Evolutionary conservation across 2,888 invertebrate genomes (phyloP), one percentile per base, ranked within the genome.

Genomic region (Synergus gifuensis): DNA sequence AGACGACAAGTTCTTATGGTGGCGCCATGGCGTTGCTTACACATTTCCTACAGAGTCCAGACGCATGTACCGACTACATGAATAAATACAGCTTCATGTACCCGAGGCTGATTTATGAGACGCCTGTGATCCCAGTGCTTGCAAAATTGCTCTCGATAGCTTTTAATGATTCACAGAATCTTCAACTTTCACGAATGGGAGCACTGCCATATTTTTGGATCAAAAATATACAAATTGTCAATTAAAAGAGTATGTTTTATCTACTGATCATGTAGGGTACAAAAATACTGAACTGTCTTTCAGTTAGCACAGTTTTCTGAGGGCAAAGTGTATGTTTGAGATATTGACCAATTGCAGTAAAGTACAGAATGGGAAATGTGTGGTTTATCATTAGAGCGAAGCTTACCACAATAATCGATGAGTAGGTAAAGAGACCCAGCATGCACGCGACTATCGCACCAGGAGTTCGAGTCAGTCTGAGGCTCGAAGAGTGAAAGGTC

Each of bases 401-500:
- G 85, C 92, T 92, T 92, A 92, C 92, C 91, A 82, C 90, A 91
- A 83, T 89, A 90, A 84, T 88, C 89, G 77, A 90, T 87, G 80
- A 92, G 89, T 80, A 92, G 88, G 86, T 90, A 90, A 82, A 92
- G 90, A 82, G 89, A 90, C 81, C 92, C 92, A 77, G 91, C 91
- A 83, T 91, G 91, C 80, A 92, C 89, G 78, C 89, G 88, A 80
- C 89, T 88, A 86, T 90, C 88, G 87, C 90, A 91, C 91, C 90
- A 91, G 83, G 90, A 91, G 86, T 86, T 88, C 78, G 86, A 83
- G 85, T 90, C 90, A 83, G 87, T 87, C 76, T 94, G 94, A 76
- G 95, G 95, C 90, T 95, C 95, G 90, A 95, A 95, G 85, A 95
- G 92, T 83, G 95, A 93, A 89, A 95, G 93, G 92, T 95, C 95